Evolutionary conservation across 1,140 invertebrate genomes (phyloP).

Genomic region (Babylonia areolata): DNA sequence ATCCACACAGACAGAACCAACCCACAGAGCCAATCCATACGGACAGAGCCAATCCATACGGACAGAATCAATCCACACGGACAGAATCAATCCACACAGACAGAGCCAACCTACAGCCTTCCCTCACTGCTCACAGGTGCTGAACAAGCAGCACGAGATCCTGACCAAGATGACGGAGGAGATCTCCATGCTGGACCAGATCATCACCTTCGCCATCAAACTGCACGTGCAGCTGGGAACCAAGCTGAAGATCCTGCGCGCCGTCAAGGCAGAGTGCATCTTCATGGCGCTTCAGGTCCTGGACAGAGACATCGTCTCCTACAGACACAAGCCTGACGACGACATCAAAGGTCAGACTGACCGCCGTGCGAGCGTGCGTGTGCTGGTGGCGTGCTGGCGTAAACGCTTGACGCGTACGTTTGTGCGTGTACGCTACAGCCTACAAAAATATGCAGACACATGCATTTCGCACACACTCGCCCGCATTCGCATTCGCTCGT

Average conservation of each 20-base stretch:
- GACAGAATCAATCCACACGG: too few relatives aligned
- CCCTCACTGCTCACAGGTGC: slow-evolving; percentile 22
- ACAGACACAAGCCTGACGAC: slow-evolving; percentile 45
- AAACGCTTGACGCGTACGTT: background rate
- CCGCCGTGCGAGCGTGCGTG: background rate
- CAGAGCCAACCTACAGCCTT: too few relatives aligned
- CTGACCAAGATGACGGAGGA: slow-evolving; percentile 56
- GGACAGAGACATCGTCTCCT: slow-evolving; percentile 46
- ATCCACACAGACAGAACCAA: too few relatives aligned
- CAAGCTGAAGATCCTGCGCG: slow-evolving; percentile 50
- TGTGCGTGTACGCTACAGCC: too few relatives aligned
- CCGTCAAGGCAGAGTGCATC: slow-evolving; percentile 60
- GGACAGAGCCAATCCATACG: too few relatives aligned
- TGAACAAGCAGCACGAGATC: slow-evolving; percentile 60
- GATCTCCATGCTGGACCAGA: slow-evolving; percentile 61
- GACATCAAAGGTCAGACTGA: slow-evolving; percentile 55
- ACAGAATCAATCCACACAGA: too few relatives aligned
- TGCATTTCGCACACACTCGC: too few relatives aligned
- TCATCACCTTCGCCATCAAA: slow-evolving; percentile 60
- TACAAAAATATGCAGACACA: too few relatives aligned
- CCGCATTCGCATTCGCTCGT: too few relatives aligned
- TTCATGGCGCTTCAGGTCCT: slow-evolving; percentile 64
- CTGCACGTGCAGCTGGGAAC: slow-evolving; percentile 10
- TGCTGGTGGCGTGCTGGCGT: background rate
- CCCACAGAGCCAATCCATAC: too few relatives aligned